Percentiles rank a stretch among this genome's conserved stretches.
These are phyloP conservation scores for Mesorhabditis spiculigera DNA, from an alignment of 2,888 invertebrate species.

Conservation along the genomic window DNA sequence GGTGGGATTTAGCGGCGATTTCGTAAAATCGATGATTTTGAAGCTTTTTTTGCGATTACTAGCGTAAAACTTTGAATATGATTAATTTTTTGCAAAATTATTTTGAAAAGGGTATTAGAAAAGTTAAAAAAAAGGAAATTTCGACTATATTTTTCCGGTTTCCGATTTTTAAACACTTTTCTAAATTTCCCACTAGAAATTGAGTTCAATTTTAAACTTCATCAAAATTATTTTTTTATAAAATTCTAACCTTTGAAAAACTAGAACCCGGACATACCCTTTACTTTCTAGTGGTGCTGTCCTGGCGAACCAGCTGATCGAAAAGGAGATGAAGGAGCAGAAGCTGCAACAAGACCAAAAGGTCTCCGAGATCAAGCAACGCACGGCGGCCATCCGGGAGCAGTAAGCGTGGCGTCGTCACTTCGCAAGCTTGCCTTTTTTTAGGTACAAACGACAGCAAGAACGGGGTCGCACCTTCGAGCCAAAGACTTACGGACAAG, in stretches of 20 bases:
- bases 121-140: too few species aligned
- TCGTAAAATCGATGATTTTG: background rate
- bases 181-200: too few species aligned
- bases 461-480: slow-evolving; percentile 29
- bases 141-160: too few species aligned
- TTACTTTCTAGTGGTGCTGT: slow-evolving; percentile 76
- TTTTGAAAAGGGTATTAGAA: too few species aligned
- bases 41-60: too few species aligned
- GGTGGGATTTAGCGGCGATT: slow-evolving; percentile 31
- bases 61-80: too few species aligned
- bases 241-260: too few species aligned
- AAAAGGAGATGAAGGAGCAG: slow-evolving; percentile 83
- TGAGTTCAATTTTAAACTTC: too few species aligned
- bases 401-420: slow-evolving; percentile 19
- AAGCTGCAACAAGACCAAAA: slow-evolving; percentile 80
- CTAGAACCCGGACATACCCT: background rate
- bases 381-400: slow-evolving; percentile 81
- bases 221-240: too few species aligned
- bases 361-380: slow-evolving; percentile 84
- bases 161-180: too few species aligned
- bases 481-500: slow-evolving; percentile 53
- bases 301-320: slow-evolving; percentile 83
- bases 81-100: too few species aligned
- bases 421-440: background rate
- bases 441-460: slow-evolving; percentile 42